Evolutionary conservation across 2,113 vertebrate genomes (phyloP).

Genomic region (Phylloscopus trochiloides): DNA sequence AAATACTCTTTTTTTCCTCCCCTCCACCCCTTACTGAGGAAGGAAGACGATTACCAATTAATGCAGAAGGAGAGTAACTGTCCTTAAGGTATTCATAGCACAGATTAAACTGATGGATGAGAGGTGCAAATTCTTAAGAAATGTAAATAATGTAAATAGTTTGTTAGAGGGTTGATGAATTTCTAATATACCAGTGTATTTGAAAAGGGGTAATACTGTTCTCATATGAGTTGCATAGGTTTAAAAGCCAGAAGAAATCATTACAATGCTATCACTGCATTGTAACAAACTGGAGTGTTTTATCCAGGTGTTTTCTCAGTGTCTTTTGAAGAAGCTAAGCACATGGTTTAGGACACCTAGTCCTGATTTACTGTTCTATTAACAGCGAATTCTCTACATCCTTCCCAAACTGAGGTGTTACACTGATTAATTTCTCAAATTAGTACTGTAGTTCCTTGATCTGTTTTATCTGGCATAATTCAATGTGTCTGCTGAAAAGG

Average conservation of each 20-base stretch:
- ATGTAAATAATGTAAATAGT: not conserved
- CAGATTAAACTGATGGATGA: not conserved
- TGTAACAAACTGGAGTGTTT: not conserved
- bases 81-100: not conserved
- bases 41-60: not conserved
- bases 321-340: not conserved
- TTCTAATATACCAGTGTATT: not conserved
- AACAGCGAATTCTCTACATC: not conserved
- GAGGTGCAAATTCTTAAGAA: not conserved
- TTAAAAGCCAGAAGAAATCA: not conserved
- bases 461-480: not conserved
- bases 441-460: not conserved
- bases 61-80: not conserved
- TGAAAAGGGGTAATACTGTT: not conserved
- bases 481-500: constrained; percentile 6
- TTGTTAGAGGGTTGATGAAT: not conserved
- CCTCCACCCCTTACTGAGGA: not conserved
- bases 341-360: not conserved
- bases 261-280: not conserved
- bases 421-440: not conserved
- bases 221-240: not conserved
- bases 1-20: not conserved
- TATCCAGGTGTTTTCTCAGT: not conserved
- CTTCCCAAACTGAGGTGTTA: not conserved
- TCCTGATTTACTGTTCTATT: not conserved